These are phyloP conservation scores for Triplophysa rosa DNA, from an alignment of 2,113 vertebrate species.

Conservation along the genomic window DNA sequence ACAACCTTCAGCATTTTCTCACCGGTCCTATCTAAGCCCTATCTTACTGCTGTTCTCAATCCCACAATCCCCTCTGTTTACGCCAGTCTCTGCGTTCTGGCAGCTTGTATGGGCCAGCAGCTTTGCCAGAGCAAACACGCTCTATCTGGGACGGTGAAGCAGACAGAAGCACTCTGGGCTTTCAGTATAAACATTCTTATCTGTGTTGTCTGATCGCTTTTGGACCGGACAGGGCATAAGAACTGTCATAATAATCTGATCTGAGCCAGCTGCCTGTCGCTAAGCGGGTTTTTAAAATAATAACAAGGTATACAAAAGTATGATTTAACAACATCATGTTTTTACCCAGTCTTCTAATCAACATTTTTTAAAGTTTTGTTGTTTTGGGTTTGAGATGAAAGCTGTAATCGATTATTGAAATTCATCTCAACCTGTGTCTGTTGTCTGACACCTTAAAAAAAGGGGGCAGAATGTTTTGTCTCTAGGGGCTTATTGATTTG, in stretches of 20 bases:
- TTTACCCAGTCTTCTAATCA: too few species aligned
- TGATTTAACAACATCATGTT: background rate
- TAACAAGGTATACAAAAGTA: background rate
- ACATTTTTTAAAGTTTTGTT: too few species aligned
- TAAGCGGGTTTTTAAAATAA: too few species aligned
- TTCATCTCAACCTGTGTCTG: background rate
- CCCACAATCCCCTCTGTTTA: slow-evolving; percentile 30
- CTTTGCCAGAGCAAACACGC: slow-evolving; percentile 66
- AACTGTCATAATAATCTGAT: slow-evolving; percentile 45
- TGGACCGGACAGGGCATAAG: slow-evolving; percentile 18
- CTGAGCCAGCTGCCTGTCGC: background rate
- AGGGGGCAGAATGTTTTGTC: background rate
- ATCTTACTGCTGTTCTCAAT: slow-evolving; percentile 46
- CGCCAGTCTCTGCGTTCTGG: slow-evolving; percentile 29
- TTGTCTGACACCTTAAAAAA: background rate
- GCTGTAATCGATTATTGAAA: background rate
- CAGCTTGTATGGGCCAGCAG: slow-evolving; percentile 52
- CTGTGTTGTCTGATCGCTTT: slow-evolving; percentile 42
- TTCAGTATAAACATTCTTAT: slow-evolving; percentile 59
- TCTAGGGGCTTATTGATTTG: background rate
- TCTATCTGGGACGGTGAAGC: slow-evolving; percentile 45
- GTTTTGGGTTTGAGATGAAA: background rate
- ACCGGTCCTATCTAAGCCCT: slow-evolving; percentile 53
- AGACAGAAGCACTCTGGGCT: slow-evolving; percentile 55
- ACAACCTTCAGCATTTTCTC: slow-evolving; percentile 62